Evolutionary conservation across 2,113 vertebrate genomes (phyloP), one percentile per base, ranked within the genome.

Genomic region (Atractosteus spatula): DNA sequence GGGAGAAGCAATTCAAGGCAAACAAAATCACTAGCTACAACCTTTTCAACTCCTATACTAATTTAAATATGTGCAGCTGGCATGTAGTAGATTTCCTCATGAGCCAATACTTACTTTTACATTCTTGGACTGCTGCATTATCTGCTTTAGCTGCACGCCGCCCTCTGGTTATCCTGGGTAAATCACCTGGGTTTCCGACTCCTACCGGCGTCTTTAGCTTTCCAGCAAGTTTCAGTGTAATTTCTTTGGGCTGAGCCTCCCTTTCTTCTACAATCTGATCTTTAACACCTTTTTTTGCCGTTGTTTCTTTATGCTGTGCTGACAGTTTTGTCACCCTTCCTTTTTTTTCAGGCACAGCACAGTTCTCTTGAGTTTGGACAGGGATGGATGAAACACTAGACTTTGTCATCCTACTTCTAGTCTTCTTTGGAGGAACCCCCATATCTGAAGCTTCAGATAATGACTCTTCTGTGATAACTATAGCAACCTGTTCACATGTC

Each of bases 351-450:
- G 29, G 29, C 29, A 29, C 29, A 29, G 29, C 29, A 29, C 29
- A 29, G 29, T 2, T 29, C 29, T 29, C 29, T 29, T 29, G 29
- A 29, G 29, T 29, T 29, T 29, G 29, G 29, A 29, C 29, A 29
- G 29, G 29, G 47, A 10, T 10, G 47, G 47, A 10, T 51, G 47
- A 29, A 29, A 29, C 2, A 29, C 29, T 29, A 29, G 29, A 29
- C 47, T 51, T 10, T 51, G 47, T 10, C 47, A 10, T 51, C 47
- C 67, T 74, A 16, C 71, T 70, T n/a, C 76, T 66, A 11, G 56
- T 72, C 47, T 47, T 78, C 67, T 76, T 77, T 0, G 73, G 72
- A 3, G 69, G 59, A 7, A 72, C 66, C 10, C 68, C 70, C 3
- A 57, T 61, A 41, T 16, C 44, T 11, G 3, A 2, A 0, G 14